Percentiles rank a stretch among this genome's conserved stretches.
Evolutionary conservation across 1,140 invertebrate species (phyloP).

Genomic region (Ips nitidus): DNA sequence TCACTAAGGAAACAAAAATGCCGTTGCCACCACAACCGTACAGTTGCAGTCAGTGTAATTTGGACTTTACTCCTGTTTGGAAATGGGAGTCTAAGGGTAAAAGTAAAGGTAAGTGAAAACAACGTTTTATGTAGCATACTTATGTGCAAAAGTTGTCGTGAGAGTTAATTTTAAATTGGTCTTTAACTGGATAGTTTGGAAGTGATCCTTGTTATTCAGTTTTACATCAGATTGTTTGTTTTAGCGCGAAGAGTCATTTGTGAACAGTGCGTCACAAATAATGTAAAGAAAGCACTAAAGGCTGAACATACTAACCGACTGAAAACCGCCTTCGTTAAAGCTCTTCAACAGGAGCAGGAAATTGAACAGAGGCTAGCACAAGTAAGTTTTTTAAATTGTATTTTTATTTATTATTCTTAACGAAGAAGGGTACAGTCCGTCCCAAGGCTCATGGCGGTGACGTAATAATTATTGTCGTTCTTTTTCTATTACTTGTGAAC

Average conservation of each 20-base stretch:
- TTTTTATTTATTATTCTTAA: too few relatives aligned
- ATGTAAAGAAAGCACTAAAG: conserved; percentile 96
- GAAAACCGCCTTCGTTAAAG: conserved; percentile 97
- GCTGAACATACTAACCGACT: conserved; percentile 96
- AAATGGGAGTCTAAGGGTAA: conserved; percentile 80
- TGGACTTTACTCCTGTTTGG: conserved; percentile 98
- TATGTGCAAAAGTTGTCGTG: too few relatives aligned
- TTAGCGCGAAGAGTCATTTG: conserved; percentile 82
- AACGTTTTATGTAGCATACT: too few relatives aligned
- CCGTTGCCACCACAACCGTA: conserved; percentile 67
- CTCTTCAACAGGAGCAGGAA: conserved; percentile 96
- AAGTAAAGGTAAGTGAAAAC: conserved; percentile 48
- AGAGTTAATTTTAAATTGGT: too few relatives aligned
- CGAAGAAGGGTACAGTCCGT: too few relatives aligned
- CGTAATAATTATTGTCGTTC: too few relatives aligned
- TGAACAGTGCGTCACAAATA: conserved; percentile 96
- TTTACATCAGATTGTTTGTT: too few relatives aligned
- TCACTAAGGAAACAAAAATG: conserved; percentile 76
- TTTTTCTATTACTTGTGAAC: too few relatives aligned
- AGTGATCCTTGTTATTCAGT: too few relatives aligned
- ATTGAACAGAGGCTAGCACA: conserved; percentile 91
- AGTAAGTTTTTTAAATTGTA: too few relatives aligned
- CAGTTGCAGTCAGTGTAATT: conserved; percentile 93
- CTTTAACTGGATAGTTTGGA: too few relatives aligned
- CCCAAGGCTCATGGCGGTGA: too few relatives aligned